A percentile compares a stretch with the other conserved stretches of the same genome.
phyloP scores from a whole-genome alignment of 35 echinoderm and acorn worm species.

The Chiridota heheva region DNA sequence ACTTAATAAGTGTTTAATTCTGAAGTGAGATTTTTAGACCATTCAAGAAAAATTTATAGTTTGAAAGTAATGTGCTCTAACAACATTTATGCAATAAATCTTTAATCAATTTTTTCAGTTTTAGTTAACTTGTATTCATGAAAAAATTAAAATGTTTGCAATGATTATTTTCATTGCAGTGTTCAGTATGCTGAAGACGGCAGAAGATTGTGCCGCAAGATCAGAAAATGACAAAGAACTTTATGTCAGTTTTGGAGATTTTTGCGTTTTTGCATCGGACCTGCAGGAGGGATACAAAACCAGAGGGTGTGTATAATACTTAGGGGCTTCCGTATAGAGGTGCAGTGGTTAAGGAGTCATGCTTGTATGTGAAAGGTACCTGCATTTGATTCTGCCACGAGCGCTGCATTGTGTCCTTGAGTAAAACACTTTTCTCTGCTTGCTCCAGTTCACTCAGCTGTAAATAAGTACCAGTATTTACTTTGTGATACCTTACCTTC shows the following conservation, averaged over 20 bases:
- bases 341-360: background rate
- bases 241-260: slow-evolving; percentile 33
- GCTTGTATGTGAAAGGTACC: background rate
- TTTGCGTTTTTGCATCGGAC: slow-evolving; percentile 37
- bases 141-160: background rate
- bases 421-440: background rate
- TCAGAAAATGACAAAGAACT: background rate
- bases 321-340: background rate
- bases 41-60: background rate
- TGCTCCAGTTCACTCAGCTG: too few relatives aligned
- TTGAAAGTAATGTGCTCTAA: background rate
- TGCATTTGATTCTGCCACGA: background rate
- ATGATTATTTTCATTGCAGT: background rate
- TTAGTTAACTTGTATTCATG: background rate
- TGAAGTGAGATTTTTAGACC: background rate
- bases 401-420: background rate
- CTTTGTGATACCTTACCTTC: too few relatives aligned
- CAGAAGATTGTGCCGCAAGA: slow-evolving; percentile 6
- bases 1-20: background rate
- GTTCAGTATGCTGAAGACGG: slow-evolving; percentile 34
- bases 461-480: too few relatives aligned
- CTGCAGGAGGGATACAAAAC: slow-evolving; percentile 16
- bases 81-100: background rate
- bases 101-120: background rate
- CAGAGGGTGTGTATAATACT: background rate